phyloP scores from a whole-genome alignment of 1,140 invertebrate genomes.

The Drosophila prosaltans region DNA sequence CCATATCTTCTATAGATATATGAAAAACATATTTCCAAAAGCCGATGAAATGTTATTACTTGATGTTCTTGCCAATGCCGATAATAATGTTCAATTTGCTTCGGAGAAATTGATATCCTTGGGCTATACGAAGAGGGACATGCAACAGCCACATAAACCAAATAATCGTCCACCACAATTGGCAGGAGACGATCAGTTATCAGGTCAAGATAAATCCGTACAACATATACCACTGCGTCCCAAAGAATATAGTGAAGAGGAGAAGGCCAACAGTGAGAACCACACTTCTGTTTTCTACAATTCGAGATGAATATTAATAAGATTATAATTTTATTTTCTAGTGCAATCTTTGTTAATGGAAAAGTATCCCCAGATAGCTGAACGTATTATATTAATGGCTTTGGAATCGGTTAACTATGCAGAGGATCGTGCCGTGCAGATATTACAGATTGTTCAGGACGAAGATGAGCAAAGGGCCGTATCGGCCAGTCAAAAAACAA shows the following conservation, averaged over 20 bases:
- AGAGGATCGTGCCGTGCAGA: constrained; percentile 90
- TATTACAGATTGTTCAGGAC: constrained; percentile 88
- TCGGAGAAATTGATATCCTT: constrained; percentile 90
- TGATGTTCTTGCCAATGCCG: constrained; percentile 91
- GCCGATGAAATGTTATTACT: constrained; percentile 94
- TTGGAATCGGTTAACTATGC: constrained; percentile 93
- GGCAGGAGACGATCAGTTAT: constrained; percentile 32
- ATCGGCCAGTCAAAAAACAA: constrained; percentile 38
- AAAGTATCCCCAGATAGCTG: constrained; percentile 89
- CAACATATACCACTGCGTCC: constrained; percentile 84
- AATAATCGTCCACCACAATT: constrained; percentile 76
- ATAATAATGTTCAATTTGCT: constrained; percentile 94
- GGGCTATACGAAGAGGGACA: constrained; percentile 92
- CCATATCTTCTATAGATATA: constrained; percentile 86
- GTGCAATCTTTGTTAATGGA: constrained; percentile 90
- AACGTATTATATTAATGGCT: constrained; percentile 92
- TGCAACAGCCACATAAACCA: constrained; percentile 81
- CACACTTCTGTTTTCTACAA: too few species aligned
- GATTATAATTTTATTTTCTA: constrained; percentile 70
- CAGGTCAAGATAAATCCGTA: constrained; percentile 26
- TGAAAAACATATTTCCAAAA: constrained; percentile 96
- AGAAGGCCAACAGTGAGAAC: constrained; percentile 88
- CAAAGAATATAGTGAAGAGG: constrained; percentile 88
- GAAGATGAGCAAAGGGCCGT: constrained; percentile 83
- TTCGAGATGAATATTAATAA: too few species aligned